phyloP scores from a whole-genome alignment of 2,888 invertebrate genomes.

The Dicyrtomina minuta region DNA sequence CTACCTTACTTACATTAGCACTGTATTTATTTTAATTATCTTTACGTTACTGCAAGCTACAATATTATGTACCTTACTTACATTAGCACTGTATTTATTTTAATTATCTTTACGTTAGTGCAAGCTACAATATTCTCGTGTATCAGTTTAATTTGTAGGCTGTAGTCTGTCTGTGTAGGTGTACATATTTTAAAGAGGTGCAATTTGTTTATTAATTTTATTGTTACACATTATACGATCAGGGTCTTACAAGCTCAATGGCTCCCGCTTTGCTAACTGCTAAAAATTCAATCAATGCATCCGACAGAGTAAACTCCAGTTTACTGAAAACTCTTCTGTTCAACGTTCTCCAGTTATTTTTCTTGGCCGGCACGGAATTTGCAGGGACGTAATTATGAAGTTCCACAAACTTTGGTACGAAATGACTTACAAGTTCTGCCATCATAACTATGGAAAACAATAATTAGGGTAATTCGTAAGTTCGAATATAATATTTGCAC shows the following conservation, averaged over 20 bases:
- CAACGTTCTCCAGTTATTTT: conserved; percentile 75
- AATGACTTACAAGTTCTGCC: conserved; percentile 70
- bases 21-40: no score
- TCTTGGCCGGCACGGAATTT: conserved; percentile 67
- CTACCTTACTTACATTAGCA: no score
- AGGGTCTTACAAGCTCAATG: conserved; percentile 40
- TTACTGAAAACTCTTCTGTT: conserved; percentile 66
- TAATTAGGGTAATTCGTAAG: background rate
- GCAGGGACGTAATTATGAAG: conserved; percentile 75
- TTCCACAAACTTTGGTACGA: conserved; percentile 73
- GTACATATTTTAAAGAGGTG: no score
- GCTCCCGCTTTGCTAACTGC: conserved; percentile 48
- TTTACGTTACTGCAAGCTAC: no score
- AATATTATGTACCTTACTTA: no score
- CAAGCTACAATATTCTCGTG: no score
- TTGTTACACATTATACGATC: no score
- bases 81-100: no score
- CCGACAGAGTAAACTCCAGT: conserved; percentile 42
- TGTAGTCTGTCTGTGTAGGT: no score
- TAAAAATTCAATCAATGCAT: conserved; percentile 43
- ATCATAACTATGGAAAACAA: conserved; percentile 61
- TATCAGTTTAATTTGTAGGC: no score
- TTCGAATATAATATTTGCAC: background rate
- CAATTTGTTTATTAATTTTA: no score
- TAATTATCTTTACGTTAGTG: no score